Evolutionary conservation across 2,113 vertebrate genomes (phyloP), one percentile per base, ranked within the genome.

Genomic region (Galbula dea): DNA sequence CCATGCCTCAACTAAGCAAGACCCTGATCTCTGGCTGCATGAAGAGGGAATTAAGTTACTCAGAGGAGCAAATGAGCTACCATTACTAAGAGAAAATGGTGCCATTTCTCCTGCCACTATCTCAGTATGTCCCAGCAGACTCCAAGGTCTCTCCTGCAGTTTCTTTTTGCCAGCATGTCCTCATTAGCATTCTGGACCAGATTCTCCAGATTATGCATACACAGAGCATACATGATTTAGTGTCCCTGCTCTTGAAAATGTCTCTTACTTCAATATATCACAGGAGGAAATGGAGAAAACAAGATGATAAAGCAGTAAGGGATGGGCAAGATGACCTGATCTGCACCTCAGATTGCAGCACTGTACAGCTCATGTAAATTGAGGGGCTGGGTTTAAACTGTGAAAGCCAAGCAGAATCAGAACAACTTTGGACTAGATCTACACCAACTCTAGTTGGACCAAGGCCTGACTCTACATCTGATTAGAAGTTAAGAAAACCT

Each of bases 251-350:
- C 92, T 39, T 10, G 82, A 71, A 49, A 91, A 61, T 41, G 75
- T 68, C n/a, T 1, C 82, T 83, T 32, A 22, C 79, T 75, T n/a
- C 76, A 57, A 89, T 65, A 39, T 62, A 86, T 65, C 86, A 66
- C 39, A 11, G 86, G 49, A 72, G 83, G 43, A 48, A 91, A 82
- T 8, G 82, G 78, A 89, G 78, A 89, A 55, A 93, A 93, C 57
- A 72, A 73, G 92, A 65, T 73, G 95, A 72, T 85, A 76, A 76
- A 93, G 90, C 92, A 72, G 82, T 6, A 69, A 94, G 72, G 72
- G 90, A 68, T 57, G 75, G 62, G 54, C 59, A 7, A 19, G 92
- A 59, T 83, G 92, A 88, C 83, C 90, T 4, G 63, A 76, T 67
- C 67, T 73, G 93, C 79, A 76, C 86, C 86, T 29, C 63, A 78